Base-by-base conservation (phyloP, 1,140 invertebrate genomes). In the Megalonaias nervosa region DNA sequence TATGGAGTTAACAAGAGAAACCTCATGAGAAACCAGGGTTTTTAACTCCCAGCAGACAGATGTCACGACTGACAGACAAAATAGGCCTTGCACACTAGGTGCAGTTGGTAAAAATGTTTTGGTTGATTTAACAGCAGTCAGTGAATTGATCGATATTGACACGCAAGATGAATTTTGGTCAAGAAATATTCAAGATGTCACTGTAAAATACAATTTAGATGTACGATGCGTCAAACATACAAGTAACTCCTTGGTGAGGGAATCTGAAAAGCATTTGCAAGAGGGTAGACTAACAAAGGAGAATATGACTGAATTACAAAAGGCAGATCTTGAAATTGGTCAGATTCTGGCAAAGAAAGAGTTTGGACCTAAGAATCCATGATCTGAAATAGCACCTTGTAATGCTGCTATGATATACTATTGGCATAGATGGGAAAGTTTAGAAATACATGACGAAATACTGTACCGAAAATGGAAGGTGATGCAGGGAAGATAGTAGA, bases 71-170 rank as follows among this genome's bases (percentile, higher is more conserved):
- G 26, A 26, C 26, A 26, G 26, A 26, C 26, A 26, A 26, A 26
- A 26, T 26, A 26, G 19, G 0, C 31, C 57, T 48, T 67, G 17
- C 19, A 67, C 14, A 55, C 31, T 67, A 67, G 21, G 57, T 38
- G 6, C 38, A 55, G 55, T n/a, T 55, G 66, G 57, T 48, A 19
- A 55, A n/a, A 55, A 55, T 67, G 17, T 67, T 38, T 55, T 55
- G 57, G 57, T 17, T n/a, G 21, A 55, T 16, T 17, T 3, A 67
- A 67, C 48, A 17, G n/a, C 57, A 67, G 13, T 16, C 38, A 67
- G 66, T 67, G 66, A 55, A 67, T 55, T 55, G 48, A 48, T 16
- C 19, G 66, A 67, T 67, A 67, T 38, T 67, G 57, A 55, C 17
- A 67, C 66, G 9, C 14, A 38, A 31, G 48, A 31, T 66, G 13